These are phyloP conservation scores for Sycophila texana DNA, from an alignment of 2,888 invertebrate genomes.

Conservation along the genomic window DNA sequence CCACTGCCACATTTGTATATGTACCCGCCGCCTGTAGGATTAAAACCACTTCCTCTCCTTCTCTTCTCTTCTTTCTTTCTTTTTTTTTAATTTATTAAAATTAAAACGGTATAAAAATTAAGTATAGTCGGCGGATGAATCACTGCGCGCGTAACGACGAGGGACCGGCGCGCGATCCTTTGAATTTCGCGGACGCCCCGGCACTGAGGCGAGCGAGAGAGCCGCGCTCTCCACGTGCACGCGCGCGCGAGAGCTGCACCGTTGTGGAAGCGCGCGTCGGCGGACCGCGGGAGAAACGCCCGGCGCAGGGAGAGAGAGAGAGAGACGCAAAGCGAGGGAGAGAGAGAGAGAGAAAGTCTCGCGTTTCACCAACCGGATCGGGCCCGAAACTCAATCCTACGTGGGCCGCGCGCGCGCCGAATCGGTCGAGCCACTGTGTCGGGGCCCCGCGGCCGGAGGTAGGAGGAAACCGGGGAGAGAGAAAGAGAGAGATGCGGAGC, in stretches of 20 bases:
- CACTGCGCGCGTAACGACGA: too few species aligned
- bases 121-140: not conserved
- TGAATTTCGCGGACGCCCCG: slow-evolving; percentile 56
- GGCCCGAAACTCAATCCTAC: slow-evolving; percentile 60
- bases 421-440: slow-evolving; percentile 43
- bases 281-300: slow-evolving; percentile 51
- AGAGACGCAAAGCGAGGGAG: slow-evolving; percentile 62
- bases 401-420: slow-evolving; percentile 64
- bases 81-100: not conserved
- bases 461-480: slow-evolving; percentile 13
- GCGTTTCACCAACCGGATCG: slow-evolving; percentile 63
- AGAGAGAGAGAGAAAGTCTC: slow-evolving; percentile 61
- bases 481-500: slow-evolving; percentile 35
- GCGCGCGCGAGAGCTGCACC: slow-evolving; percentile 38
- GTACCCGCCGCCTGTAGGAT: not conserved
- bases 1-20: too few species aligned
- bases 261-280: slow-evolving; percentile 42
- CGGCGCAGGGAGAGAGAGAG: slow-evolving; percentile 64
- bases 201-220: slow-evolving; percentile 42
- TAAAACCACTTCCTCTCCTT: not conserved
- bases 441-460: not conserved
- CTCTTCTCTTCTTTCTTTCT: too few species aligned
- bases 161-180: slow-evolving; percentile 46
- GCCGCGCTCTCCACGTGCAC: slow-evolving; percentile 37
- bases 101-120: not conserved